Conservation (phyloP, 2,888 invertebrate species). For the Eristalis tenax region DNA sequence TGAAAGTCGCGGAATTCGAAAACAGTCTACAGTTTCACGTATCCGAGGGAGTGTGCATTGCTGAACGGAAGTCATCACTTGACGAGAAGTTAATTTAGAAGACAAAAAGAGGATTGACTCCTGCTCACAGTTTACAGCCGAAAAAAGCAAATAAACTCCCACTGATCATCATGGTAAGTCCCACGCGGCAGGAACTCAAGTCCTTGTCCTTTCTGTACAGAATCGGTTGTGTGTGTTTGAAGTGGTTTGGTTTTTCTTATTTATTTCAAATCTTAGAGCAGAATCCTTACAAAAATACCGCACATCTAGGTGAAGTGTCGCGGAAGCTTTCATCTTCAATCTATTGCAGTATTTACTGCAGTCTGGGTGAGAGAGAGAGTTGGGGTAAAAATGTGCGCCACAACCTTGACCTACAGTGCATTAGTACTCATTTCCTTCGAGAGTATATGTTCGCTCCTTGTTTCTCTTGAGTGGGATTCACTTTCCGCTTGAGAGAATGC, state of each 20-base stretch:
- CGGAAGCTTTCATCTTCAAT: neutral
- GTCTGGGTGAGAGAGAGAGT: constrained; percentile 1
- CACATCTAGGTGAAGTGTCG: neutral
- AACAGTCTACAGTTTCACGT: constrained; percentile 7
- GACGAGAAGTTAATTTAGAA: constrained; percentile 28
- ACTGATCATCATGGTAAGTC: constrained; percentile 67
- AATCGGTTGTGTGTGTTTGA: constrained; percentile 27
- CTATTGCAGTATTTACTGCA: constrained; percentile 32
- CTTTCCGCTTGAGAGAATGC: neutral
- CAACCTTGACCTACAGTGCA: constrained; percentile 60
- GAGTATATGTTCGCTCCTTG: neutral
- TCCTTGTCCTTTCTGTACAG: neutral
- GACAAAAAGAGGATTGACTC: constrained; percentile 16
- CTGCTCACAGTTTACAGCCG: neutral
- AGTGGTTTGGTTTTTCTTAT: constrained; percentile 52
- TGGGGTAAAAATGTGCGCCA: constrained; percentile 34
- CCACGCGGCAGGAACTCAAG: neutral
- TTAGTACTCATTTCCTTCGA: constrained; percentile 25
- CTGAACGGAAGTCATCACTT: constrained; percentile 30
- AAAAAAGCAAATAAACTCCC: constrained; percentile 43
- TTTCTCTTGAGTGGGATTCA: constrained; percentile 12
- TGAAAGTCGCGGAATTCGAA: constrained; percentile 46
- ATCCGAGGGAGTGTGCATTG: constrained; percentile 25
- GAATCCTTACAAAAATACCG: neutral
- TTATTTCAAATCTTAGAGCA: neutral